These are phyloP conservation scores for Auanema sp. DNA, from an alignment of 2,888 invertebrate species.

Conservation along the genomic window DNA sequence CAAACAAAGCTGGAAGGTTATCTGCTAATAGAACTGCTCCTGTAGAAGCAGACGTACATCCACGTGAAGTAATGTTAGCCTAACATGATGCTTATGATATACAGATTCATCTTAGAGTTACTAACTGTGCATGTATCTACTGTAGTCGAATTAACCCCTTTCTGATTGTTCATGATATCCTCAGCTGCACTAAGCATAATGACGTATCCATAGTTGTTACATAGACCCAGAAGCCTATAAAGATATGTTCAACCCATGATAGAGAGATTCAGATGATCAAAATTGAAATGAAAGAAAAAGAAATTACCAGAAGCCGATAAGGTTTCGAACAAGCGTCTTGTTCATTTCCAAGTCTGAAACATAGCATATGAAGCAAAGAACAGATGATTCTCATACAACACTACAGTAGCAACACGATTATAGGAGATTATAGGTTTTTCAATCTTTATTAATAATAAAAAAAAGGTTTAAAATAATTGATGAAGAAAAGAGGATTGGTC, in stretches of 20 bases:
- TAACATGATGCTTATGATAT: constrained; percentile 8
- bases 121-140: neutral
- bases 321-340: too few relatives aligned
- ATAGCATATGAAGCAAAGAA: too few relatives aligned
- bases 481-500: too few relatives aligned
- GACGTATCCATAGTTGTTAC: constrained; percentile 84
- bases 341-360: too few relatives aligned
- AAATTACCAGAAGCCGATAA: too few relatives aligned
- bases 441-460: too few relatives aligned
- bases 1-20: constrained; percentile 75
- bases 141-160: constrained; percentile 19
- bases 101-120: neutral
- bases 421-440: too few relatives aligned
- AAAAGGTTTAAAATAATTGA: too few relatives aligned
- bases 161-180: constrained; percentile 71
- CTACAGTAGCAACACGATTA: too few relatives aligned
- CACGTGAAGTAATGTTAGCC: constrained; percentile 24
- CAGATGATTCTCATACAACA: too few relatives aligned
- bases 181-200: constrained; percentile 83
- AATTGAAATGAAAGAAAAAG: too few relatives aligned
- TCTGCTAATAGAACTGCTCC: constrained; percentile 78
- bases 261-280: neutral
- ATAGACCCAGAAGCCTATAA: constrained; percentile 76
- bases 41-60: constrained; percentile 37
- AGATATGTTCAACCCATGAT: neutral